Evolutionary conservation across 2,888 invertebrate species (phyloP).

Genomic region (Lithophane ornitopus): DNA sequence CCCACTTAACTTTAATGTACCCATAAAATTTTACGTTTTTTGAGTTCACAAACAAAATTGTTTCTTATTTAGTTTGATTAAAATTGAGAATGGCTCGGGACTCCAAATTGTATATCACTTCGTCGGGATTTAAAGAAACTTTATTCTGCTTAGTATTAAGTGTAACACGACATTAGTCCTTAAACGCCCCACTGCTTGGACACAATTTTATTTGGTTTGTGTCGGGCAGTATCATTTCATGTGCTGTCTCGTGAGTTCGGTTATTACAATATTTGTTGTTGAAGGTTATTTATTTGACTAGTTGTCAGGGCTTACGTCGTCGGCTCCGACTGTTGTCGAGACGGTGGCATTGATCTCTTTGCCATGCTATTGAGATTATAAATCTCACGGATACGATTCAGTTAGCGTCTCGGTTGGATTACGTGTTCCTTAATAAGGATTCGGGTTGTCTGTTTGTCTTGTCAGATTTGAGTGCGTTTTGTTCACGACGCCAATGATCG

Average conservation of each 20-base stretch:
- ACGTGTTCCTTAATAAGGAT: slow-evolving; percentile 55
- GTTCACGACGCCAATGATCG: slow-evolving; percentile 30
- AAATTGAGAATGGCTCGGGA: slow-evolving; percentile 72
- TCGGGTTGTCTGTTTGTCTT: slow-evolving; percentile 59
- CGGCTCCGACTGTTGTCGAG: slow-evolving; percentile 74
- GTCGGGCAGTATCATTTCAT: slow-evolving; percentile 67
- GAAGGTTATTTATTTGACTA: slow-evolving; percentile 86
- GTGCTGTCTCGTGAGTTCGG: slow-evolving; percentile 72
- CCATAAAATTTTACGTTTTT: slow-evolving; percentile 86
- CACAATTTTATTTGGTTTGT: slow-evolving; percentile 76
- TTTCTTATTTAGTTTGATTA: slow-evolving; percentile 71
- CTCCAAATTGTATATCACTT: slow-evolving; percentile 79
- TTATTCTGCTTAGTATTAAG: slow-evolving; percentile 75
- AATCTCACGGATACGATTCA: slow-evolving; percentile 74
- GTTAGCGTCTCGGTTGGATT: slow-evolving; percentile 64
- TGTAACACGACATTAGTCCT: slow-evolving; percentile 75
- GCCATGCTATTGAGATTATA: slow-evolving; percentile 76
- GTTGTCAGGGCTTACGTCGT: slow-evolving; percentile 79
- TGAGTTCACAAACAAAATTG: slow-evolving; percentile 68
- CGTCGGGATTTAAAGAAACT: slow-evolving; percentile 80
- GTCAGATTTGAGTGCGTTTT: slow-evolving; percentile 46
- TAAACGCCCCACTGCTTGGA: slow-evolving; percentile 71
- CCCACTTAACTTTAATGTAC: slow-evolving; percentile 90
- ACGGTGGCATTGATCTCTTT: slow-evolving; percentile 80
- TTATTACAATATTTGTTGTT: slow-evolving; percentile 90